phyloP scores from a whole-genome alignment of 2,797 vertebrate species.

The Pogonophryne albipinna region DNA sequence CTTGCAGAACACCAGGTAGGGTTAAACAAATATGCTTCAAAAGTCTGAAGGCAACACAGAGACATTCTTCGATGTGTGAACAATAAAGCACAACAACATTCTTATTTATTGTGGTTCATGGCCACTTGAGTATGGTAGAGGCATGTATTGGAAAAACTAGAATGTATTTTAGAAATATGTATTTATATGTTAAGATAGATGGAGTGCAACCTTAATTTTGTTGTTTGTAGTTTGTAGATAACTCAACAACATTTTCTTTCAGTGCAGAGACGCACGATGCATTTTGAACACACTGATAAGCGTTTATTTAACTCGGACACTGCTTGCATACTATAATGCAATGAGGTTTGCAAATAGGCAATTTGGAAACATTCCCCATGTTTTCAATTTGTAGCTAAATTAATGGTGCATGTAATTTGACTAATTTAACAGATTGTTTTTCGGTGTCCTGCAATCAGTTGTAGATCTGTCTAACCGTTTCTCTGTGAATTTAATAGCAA shows the following conservation, averaged over 20 bases:
- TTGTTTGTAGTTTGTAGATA: slow-evolving; percentile 29
- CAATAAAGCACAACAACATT: slow-evolving; percentile 67
- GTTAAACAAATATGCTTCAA: slow-evolving; percentile 10
- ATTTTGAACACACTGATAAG: slow-evolving; percentile 7
- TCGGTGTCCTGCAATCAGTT: slow-evolving; percentile 16
- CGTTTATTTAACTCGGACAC: not conserved
- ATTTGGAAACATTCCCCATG: slow-evolving; percentile 23
- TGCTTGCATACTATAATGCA: slow-evolving; percentile 29
- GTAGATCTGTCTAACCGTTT: slow-evolving; percentile 25
- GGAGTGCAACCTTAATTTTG: slow-evolving; percentile 43
- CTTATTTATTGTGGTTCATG: slow-evolving; percentile 52
- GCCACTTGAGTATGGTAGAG: slow-evolving; percentile 44
- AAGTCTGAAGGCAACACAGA: slow-evolving; percentile 14
- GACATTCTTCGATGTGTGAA: slow-evolving; percentile 39
- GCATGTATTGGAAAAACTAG: slow-evolving; percentile 57
- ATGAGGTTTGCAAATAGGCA: slow-evolving; percentile 21
- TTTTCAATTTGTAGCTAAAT: slow-evolving; percentile 17
- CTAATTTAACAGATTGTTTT: slow-evolving; percentile 12
- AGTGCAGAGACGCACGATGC: not conserved
- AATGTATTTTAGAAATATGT: slow-evolving; percentile 52
- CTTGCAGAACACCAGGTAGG: slow-evolving; percentile 21
- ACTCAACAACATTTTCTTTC: slow-evolving; percentile 46
- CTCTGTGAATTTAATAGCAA: slow-evolving; percentile 7
- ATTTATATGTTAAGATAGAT: slow-evolving; percentile 44
- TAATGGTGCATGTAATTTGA: slow-evolving; percentile 27